Base-by-base conservation (phyloP, 2,888 invertebrate species). In the Pyrrhia umbra region DNA sequence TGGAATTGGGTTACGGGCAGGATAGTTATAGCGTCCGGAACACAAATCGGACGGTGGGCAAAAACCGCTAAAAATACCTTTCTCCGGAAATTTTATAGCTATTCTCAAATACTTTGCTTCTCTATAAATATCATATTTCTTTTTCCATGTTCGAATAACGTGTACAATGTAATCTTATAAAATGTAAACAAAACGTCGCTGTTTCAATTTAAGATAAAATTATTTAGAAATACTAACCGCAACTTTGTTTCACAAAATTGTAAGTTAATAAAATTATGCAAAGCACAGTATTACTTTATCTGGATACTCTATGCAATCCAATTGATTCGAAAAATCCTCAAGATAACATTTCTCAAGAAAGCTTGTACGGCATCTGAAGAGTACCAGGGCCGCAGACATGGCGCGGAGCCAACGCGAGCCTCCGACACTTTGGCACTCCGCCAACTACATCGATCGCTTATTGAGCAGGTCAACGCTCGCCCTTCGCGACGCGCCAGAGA, bases 361-460 rank as follows among this genome's bases (percentile, higher is more conserved):
- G 56, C 60, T 61, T 16, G 42, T 47, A 18, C 56, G 66, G 56
- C 60, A 66, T 65, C 60, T 47, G 61, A 60, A 21, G 57, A 64
- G 68, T 77, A 75, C 78, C 68, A 82, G 79, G 71, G 59, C 60
- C 56, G 62, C 71, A 80, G 62, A 66, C 57, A 63, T 82, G 84
- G 82, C 85, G 57, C 40, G 51, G 77, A 77, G 87, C 86, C 87
- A 87, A 79, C 59, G 45, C 70, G 55, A 63, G 63, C 51, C 77
- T 68, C 23, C 76, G 73, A 74, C 70, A 61, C 60, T 65, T 80
- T 88, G 88, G 88, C 85, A 27, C 15, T 2, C 46, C 9, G 84
- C 87, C 87, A 85, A 69, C 75, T 83, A 72, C 87, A 88, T 88
- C 88, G 88, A 88, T 89, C 86, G 88, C 68, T 81, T 75, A 81